Percentiles rank a stretch among this genome's conserved stretches.
Conservation (phyloP, 1,140 invertebrate species). For the Fopius arisanus region DNA sequence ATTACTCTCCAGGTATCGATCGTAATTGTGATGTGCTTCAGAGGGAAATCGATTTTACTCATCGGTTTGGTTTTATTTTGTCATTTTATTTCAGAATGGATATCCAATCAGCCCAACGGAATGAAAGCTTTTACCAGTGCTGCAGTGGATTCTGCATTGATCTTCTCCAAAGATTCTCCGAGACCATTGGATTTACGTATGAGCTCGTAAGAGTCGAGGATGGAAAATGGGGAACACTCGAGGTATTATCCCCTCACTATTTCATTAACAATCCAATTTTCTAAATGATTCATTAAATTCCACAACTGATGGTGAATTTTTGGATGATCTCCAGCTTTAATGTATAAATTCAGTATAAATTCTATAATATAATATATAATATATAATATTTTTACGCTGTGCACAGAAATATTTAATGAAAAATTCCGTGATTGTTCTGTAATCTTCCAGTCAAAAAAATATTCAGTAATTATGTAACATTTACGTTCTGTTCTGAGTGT, state of each 20-base stretch:
- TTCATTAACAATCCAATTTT: not conserved
- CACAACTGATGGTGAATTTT: too few relatives aligned
- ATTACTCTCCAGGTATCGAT: not conserved
- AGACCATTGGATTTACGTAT: constrained; percentile 95
- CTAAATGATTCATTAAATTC: too few relatives aligned
- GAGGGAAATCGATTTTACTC: not conserved
- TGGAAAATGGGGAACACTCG: constrained; percentile 90
- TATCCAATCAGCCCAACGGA: constrained; percentile 77
- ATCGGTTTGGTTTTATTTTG: not conserved
- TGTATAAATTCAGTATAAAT: too few relatives aligned
- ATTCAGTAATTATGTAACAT: too few relatives aligned
- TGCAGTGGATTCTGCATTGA: constrained; percentile 99
- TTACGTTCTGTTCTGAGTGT: too few relatives aligned
- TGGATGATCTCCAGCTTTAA: too few relatives aligned
- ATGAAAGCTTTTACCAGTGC: constrained; percentile 88
- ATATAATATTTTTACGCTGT: too few relatives aligned
- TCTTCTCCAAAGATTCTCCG: constrained; percentile 87
- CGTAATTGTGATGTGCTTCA: not conserved
- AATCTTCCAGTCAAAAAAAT: too few relatives aligned
- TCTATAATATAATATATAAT: too few relatives aligned
- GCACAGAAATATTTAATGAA: too few relatives aligned
- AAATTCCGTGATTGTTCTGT: too few relatives aligned
- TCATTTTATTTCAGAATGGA: constrained; percentile 74
- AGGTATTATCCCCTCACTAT: constrained; percentile 63
- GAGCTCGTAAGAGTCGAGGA: constrained; percentile 94